Conservation (phyloP, 1,140 invertebrate genomes). For the Tribolium madens region DNA sequence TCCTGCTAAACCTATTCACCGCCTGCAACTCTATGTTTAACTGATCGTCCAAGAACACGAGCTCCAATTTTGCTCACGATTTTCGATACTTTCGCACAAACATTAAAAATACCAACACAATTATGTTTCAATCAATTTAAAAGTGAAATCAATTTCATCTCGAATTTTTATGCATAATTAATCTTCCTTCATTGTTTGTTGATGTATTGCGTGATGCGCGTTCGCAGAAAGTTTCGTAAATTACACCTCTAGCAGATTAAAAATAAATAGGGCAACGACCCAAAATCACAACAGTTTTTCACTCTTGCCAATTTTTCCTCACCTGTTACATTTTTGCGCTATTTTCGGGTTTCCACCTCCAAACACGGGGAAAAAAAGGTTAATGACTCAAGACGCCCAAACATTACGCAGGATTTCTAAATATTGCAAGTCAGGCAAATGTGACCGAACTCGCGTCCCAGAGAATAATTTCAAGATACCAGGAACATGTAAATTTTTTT, state of each 20-base stretch:
- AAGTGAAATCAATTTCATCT: conserved; percentile 36
- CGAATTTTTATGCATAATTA: conserved; percentile 27
- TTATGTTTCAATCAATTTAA: conserved; percentile 6
- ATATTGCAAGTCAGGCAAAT: too few relatives aligned
- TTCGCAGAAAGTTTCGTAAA: conserved; percentile 23
- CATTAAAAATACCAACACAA: conserved; percentile 18
- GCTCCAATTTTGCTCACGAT: conserved; percentile 35
- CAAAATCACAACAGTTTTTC: conserved; percentile 34
- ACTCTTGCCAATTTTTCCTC: conserved; percentile 24
- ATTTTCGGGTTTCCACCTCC: conserved; percentile 20
- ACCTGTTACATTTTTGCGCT: conserved; percentile 29
- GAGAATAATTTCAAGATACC: too few relatives aligned
- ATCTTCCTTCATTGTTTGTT: conserved; percentile 23
- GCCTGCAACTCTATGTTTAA: conserved; percentile 30
- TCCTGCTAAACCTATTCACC: conserved; percentile 28
- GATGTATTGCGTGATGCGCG: conserved; percentile 17
- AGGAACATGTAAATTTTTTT: too few relatives aligned
- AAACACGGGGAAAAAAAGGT: conserved; percentile 22
- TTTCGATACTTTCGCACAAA: conserved; percentile 31
- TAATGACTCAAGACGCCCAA: conserved; percentile 26
- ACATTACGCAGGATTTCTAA: too few relatives aligned
- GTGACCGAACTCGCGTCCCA: too few relatives aligned
- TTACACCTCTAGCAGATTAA: conserved; percentile 23
- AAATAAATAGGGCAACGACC: conserved; percentile 36
- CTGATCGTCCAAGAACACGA: conserved; percentile 34